Base-by-base conservation (phyloP, 37 sponge, comb jelly and placozoan genomes). In the Mnemiopsis leidyi region DNA sequence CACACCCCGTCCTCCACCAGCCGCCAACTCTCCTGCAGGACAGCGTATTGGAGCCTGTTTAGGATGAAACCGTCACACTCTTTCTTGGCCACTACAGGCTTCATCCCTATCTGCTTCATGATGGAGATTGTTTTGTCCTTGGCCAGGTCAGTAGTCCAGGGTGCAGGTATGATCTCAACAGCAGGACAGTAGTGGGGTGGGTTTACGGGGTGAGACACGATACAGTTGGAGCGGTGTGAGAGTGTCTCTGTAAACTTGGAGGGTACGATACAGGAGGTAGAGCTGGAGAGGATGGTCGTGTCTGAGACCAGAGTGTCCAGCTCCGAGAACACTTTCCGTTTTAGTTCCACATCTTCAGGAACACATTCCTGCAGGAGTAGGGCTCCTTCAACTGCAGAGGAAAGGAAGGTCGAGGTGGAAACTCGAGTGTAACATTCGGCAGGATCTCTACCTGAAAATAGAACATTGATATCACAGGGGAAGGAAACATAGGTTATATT, bases 1-100 rank as follows among this genome's bases (percentile, higher is more conserved):
- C 94, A 96, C 16, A 98, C 83, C 24, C 98, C 98, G 94, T 98
- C 98, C 95, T 97, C 67, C 7, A 69, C 96, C 9, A 98, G 94
- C 26, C 98, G 83, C 98, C 98, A 98, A 18, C 94, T 95, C 68
- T 98, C 98, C 98, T 97, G 97, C 32, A 96, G 95, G 33, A 98
- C 92, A 16, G 98, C 98, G 94, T 98, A 98, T 94, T 98, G 98
- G 37, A 98, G 94, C 82, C 98, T 92, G 93, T 98, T 98, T 32
- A 96, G 69, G 26, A 98, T 93, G 69, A 98, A 98, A 0, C 98
- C 98, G 93, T 98, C 95, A 23, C 95, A 90, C 61, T 95, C 98
- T 39, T 95, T 98, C 94, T 96, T 96, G 26, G 94, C 95, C 32
- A 92, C n/a, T 9, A 97, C 94, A 0, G 98, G 98, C 23, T 95